phyloP scores from a whole-genome alignment of 2,113 vertebrate genomes.

The Excalfactoria chinensis region DNA sequence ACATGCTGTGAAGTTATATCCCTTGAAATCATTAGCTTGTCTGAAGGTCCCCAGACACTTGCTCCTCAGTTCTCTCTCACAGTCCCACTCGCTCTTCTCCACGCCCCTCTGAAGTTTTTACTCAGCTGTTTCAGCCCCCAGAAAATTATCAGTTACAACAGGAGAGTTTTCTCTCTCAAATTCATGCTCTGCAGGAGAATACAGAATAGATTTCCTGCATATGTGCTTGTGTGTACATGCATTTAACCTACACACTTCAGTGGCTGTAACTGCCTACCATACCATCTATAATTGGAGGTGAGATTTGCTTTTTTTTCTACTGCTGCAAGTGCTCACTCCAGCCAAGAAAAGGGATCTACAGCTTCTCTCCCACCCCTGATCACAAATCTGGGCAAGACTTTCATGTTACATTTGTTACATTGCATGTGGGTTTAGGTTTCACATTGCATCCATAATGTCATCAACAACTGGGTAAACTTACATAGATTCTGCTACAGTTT shows the following conservation, averaged over 20 bases:
- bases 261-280: background rate
- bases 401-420: background rate
- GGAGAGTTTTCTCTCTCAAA: background rate
- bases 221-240: background rate
- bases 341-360: background rate
- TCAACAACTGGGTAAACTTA: background rate
- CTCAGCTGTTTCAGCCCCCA: background rate
- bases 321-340: background rate
- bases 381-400: background rate
- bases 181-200: background rate
- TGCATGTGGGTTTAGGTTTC: background rate
- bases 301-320: background rate
- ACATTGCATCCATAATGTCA: background rate
- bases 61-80: background rate
- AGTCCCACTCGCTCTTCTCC: background rate
- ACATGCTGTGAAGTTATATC: slow-evolving; percentile 1
- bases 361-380: background rate
- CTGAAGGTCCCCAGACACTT: background rate
- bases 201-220: background rate
- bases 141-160: background rate
- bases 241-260: background rate
- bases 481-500: background rate
- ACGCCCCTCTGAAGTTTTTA: background rate
- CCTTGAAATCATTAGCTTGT: background rate
- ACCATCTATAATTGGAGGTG: background rate